A percentile compares a stretch with the other conserved stretches of the same genome.
phyloP scores from a whole-genome alignment of 2,888 invertebrate species.

The Therioaphis trifolii region DNA sequence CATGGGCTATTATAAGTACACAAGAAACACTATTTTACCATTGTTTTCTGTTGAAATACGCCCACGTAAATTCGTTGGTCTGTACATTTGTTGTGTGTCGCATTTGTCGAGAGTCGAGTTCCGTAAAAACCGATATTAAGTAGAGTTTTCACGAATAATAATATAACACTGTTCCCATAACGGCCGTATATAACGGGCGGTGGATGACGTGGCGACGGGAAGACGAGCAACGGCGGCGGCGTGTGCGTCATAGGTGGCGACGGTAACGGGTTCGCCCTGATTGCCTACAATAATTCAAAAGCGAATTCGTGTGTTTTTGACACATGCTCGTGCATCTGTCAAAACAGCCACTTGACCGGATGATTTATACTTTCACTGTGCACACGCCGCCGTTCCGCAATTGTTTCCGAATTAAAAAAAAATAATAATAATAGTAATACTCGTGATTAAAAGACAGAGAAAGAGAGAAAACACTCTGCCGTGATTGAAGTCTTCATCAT shows the following conservation, averaged over 20 bases:
- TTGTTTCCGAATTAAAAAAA: constrained; percentile 60
- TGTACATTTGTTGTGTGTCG: no score
- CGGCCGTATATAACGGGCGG: neutral
- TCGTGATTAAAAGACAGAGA: constrained; percentile 51
- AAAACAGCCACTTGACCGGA: constrained; percentile 60
- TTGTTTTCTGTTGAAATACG: no score
- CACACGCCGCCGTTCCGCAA: neutral
- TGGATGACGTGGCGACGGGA: neutral
- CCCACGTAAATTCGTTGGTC: no score
- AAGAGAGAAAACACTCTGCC: constrained; percentile 18
- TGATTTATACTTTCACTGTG: constrained; percentile 59
- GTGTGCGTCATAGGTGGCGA: neutral
- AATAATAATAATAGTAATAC: constrained; percentile 35
- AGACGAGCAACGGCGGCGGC: neutral
- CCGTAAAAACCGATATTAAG: no score
- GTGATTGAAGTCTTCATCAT: constrained; percentile 61
- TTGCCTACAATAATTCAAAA: constrained; percentile 52
- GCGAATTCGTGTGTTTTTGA: constrained; percentile 55
- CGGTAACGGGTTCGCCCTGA: constrained; percentile 35
- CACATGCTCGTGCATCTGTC: constrained; percentile 60
- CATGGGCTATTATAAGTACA: no score
- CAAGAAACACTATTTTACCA: no score
- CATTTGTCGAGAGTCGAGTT: no score
- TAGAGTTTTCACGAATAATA: no score
- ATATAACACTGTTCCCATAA: neutral